Percentiles rank a stretch among this genome's conserved stretches.
phyloP scores from a whole-genome alignment of 2,797 vertebrate genomes.

The Cuniculus paca region DNA sequence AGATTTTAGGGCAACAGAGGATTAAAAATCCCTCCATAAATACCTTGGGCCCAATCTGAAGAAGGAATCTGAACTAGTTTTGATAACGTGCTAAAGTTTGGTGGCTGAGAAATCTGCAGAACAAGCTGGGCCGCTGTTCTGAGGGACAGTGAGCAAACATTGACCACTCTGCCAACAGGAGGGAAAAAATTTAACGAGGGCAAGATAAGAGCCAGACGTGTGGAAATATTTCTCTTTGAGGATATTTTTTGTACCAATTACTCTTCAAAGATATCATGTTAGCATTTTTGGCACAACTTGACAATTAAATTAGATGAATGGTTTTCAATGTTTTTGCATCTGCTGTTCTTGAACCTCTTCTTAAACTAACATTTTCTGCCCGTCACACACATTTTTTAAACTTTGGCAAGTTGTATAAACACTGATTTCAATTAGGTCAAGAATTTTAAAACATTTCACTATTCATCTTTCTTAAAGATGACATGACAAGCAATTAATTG shows the following conservation, averaged over 20 bases:
- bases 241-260: slow-evolving; percentile 89
- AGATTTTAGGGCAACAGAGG: slow-evolving; percentile 81
- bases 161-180: slow-evolving; percentile 71
- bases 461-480: slow-evolving; percentile 75
- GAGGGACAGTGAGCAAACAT: slow-evolving; percentile 62
- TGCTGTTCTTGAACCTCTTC: slow-evolving; percentile 83
- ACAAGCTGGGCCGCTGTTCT: slow-evolving; percentile 74
- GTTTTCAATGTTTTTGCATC: slow-evolving; percentile 86
- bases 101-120: slow-evolving; percentile 84
- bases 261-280: slow-evolving; percentile 89
- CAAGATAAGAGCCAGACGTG: slow-evolving; percentile 89
- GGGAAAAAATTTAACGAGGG: slow-evolving; percentile 83
- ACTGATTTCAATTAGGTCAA: slow-evolving; percentile 86
- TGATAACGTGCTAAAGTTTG: slow-evolving; percentile 89
- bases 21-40: slow-evolving; percentile 81
- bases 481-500: slow-evolving; percentile 81
- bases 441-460: slow-evolving; percentile 83
- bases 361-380: slow-evolving; percentile 82
- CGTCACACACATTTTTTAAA: slow-evolving; percentile 81
- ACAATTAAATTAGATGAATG: slow-evolving; percentile 89
- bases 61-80: slow-evolving; percentile 90
- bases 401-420: slow-evolving; percentile 82
- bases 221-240: slow-evolving; percentile 89
- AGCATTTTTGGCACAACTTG: slow-evolving; percentile 88
- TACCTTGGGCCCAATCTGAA: slow-evolving; percentile 91